phyloP scores from a whole-genome alignment of 2,797 vertebrate genomes.

The Platyrinchus mystaceus region DNA sequence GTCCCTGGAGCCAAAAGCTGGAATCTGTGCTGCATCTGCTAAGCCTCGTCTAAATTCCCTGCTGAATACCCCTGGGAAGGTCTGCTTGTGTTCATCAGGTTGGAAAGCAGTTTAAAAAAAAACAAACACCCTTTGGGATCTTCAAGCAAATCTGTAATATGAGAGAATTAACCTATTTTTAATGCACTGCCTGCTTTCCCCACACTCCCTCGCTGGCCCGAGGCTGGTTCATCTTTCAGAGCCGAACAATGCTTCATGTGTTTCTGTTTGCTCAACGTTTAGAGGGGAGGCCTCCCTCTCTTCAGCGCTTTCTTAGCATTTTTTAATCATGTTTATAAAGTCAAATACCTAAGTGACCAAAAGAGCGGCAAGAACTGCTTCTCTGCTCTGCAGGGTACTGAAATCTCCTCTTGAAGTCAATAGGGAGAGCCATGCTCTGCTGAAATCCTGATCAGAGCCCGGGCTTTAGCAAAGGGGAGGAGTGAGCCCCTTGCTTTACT shows the following conservation, averaged over 20 bases:
- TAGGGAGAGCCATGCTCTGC: constrained; percentile 3
- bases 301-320: constrained; percentile 38
- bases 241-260: constrained; percentile 52
- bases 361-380: not conserved
- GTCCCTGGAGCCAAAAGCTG: not conserved
- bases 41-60: not conserved
- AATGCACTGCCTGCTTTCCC: constrained; percentile 26
- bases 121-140: not conserved
- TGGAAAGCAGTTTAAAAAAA: not conserved
- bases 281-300: constrained; percentile 15
- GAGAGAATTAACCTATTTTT: constrained; percentile 39
- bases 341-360: constrained; percentile 55
- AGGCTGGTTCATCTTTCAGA: constrained; percentile 44
- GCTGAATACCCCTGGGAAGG: not conserved
- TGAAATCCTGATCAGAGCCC: constrained; percentile 47
- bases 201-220: not conserved
- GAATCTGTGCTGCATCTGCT: not conserved
- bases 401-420: constrained; percentile 46
- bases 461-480: constrained; percentile 42
- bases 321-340: constrained; percentile 63
- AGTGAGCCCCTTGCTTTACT: constrained; percentile 61
- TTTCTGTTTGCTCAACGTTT: constrained; percentile 58
- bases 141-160: not conserved
- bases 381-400: not conserved
- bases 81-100: not conserved